Conservation (phyloP, 2,797 vertebrate genomes). For the Sebastes minor region DNA sequence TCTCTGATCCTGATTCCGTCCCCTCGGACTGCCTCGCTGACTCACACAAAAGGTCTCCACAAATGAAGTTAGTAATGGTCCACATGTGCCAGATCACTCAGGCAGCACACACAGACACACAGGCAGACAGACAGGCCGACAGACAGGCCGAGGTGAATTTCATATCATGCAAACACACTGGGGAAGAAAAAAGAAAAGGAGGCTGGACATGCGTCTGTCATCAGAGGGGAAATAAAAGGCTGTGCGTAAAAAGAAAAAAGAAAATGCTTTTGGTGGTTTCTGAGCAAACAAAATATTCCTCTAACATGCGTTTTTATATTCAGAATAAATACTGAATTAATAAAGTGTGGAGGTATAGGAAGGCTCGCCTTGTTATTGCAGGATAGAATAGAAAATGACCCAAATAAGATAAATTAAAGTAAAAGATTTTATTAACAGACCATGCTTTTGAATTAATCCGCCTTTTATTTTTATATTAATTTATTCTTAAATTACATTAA, state of each 20-base stretch:
- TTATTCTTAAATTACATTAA: neutral
- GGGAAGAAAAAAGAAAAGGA: neutral
- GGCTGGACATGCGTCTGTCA: conserved; percentile 23
- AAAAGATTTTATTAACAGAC: neutral
- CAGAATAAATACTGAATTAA: neutral
- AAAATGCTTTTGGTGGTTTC: neutral
- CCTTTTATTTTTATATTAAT: neutral
- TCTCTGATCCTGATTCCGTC: conserved; percentile 17
- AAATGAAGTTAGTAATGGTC: conserved; percentile 77
- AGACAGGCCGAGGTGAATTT: conserved; percentile 38
- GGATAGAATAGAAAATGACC: neutral
- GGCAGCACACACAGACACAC: conserved; percentile 12
- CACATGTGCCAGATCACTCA: conserved; percentile 69
- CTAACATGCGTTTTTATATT: neutral
- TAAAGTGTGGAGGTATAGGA: neutral
- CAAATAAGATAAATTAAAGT: neutral
- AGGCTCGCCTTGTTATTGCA: neutral
- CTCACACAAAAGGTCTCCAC: conserved; percentile 58
- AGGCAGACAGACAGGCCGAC: neutral
- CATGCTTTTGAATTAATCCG: neutral
- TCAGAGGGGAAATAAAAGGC: neutral
- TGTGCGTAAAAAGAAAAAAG: neutral
- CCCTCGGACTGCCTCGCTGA: conserved; percentile 26
- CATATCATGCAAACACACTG: conserved; percentile 32
- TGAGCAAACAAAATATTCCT: neutral